Conservation (phyloP, 2,888 invertebrate species). For the Calliopum simillimum region DNA sequence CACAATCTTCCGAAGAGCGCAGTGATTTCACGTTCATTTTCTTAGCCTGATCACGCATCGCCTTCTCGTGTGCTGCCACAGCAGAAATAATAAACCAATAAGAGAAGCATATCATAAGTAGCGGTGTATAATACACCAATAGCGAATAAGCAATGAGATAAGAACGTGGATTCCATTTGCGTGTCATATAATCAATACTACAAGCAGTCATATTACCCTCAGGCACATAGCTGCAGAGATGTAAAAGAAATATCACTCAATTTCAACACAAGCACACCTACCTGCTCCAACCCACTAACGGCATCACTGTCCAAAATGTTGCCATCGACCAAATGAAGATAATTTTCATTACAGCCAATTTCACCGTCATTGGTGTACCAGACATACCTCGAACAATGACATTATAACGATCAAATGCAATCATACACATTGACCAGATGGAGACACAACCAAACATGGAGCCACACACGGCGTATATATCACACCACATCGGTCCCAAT, state of each 20-base stretch:
- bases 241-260: neutral
- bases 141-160: conserved; percentile 69
- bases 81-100: conserved; percentile 73
- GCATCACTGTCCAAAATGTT: conserved; percentile 70
- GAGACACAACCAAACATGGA: conserved; percentile 87
- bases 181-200: conserved; percentile 69
- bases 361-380: conserved; percentile 70
- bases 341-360: conserved; percentile 69
- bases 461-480: conserved; percentile 72
- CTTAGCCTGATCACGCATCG: conserved; percentile 71
- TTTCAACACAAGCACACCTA: conserved; percentile 9
- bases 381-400: conserved; percentile 86
- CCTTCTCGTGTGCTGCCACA: conserved; percentile 70
- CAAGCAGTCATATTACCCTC: conserved; percentile 75
- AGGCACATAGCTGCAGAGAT: conserved; percentile 69
- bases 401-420: conserved; percentile 90
- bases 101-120: conserved; percentile 71
- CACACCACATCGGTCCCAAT: conserved; percentile 72
- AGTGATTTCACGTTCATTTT: conserved; percentile 73
- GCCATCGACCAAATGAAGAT: conserved; percentile 70
- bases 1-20: conserved; percentile 68
- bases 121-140: conserved; percentile 68
- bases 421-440: conserved; percentile 92
- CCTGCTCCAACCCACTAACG: conserved; percentile 72
- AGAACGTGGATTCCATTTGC: conserved; percentile 68